phyloP scores from a whole-genome alignment of 64 coral and sea anemone species.

The Trachythela sp. region DNA sequence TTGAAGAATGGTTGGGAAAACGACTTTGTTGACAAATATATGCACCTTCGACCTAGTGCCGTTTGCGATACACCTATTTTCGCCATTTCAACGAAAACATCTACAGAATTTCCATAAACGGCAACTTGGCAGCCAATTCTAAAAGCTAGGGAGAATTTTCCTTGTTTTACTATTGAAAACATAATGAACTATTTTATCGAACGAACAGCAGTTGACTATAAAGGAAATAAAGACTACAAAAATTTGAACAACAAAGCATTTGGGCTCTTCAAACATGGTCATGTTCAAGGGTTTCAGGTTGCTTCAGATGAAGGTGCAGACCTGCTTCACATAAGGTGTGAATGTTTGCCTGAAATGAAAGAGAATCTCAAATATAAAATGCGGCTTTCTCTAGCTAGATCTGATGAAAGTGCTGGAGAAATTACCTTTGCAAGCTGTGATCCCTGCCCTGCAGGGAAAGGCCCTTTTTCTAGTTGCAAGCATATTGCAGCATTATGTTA shows the following conservation, averaged over 20 bases:
- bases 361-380: constrained; percentile 48
- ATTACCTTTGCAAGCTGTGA: constrained; percentile 25
- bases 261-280: constrained; percentile 46
- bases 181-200: constrained; percentile 40
- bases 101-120: too few relatives aligned
- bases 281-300: constrained; percentile 16
- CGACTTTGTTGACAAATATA: constrained; percentile 30
- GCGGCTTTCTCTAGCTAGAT: too few relatives aligned
- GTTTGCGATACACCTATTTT: too few relatives aligned
- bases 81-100: too few relatives aligned
- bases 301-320: background rate
- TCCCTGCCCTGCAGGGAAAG: constrained; percentile 49
- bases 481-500: too few relatives aligned
- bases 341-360: constrained; percentile 58
- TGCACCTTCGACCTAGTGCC: too few relatives aligned
- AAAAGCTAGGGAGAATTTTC: background rate
- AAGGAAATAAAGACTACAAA: constrained; percentile 34
- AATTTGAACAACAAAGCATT: constrained; percentile 23
- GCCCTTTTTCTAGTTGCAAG: constrained; percentile 36
- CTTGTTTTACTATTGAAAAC: constrained; percentile 22
- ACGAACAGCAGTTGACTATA: background rate
- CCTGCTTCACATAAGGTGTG: constrained; percentile 29
- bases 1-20: constrained; percentile 39
- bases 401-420: constrained; percentile 26
- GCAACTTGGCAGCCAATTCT: too few relatives aligned